Base-by-base conservation (phyloP, 2,888 invertebrate species). In the Diploptera punctata region DNA sequence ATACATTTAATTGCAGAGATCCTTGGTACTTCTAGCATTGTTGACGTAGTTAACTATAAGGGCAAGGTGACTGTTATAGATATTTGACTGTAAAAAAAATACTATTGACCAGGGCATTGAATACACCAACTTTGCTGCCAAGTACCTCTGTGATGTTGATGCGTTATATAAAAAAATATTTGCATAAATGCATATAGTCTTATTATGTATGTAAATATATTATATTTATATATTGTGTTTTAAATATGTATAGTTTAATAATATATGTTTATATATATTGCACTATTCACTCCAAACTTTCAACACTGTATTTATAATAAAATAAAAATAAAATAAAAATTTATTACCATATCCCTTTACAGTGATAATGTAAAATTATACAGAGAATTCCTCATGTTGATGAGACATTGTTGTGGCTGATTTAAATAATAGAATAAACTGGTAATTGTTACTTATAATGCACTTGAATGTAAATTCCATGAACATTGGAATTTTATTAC, bases 141-240 rank as follows among this genome's bases (percentile, higher is more conserved):
- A 65, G 65, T 65, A 65, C 65, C 65, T 65, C 65, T 65, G 65
- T 65, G 65, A 65, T 65, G 65, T 26, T 54, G n/a, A 61, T 19
- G 38, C 38, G 38, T 13, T 61, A 31, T 61, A 38, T 38, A 29
- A 43, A 33, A 65, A 65, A 24, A 43, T 65, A 65, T 43, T 43
- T 65, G 24, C 44, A 65, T 65, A 65, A 43, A 65, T 44, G 21
- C 44, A 54, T 21, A 54, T 26, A 44, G 43, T 44, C 65, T 44
- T 44, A 65, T 65, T 65, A 43, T 24, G 24, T 43, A 65, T 65
- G 24, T 43, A 65, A 44, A 44, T 62, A 62, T 62, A 62, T 62
- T 38, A 62, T 38, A 33, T 62, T 38, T 62, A 62, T 62, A 65
- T 65, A 65, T 44, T 65, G 65, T 65, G 65, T 65, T 65, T 65